These are phyloP conservation scores for Menura novaehollandiae DNA, from an alignment of 2,113 vertebrate genomes.

Conservation along the genomic window DNA sequence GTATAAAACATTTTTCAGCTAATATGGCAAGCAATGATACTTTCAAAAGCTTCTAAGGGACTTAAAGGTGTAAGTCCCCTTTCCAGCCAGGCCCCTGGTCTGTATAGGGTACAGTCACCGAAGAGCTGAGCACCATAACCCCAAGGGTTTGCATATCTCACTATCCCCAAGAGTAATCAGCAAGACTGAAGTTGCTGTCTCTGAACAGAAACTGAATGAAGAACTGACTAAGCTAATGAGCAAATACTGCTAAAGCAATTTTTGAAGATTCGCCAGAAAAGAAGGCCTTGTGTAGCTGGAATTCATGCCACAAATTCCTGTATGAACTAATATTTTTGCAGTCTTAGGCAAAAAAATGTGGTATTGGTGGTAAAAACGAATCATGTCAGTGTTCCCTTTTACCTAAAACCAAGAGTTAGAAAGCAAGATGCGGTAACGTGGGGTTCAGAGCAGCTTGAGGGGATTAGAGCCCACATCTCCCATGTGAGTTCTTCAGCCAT, in stretches of 20 bases:
- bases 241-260: neutral
- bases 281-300: neutral
- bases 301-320: neutral
- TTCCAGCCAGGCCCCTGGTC: neutral
- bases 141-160: neutral
- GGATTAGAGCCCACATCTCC: neutral
- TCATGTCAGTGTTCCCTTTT: neutral
- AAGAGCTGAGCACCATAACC: neutral
- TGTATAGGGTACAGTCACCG: neutral
- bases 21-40: neutral
- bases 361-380: neutral
- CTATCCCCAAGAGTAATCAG: neutral
- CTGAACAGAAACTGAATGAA: neutral
- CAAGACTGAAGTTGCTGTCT: neutral
- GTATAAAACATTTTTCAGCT: slow-evolving; percentile 39
- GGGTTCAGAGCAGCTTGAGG: neutral
- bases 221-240: neutral
- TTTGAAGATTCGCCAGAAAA: neutral
- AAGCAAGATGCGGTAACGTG: accelerated
- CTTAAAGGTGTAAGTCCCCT: neutral
- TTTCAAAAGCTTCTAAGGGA: neutral
- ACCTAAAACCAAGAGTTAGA: neutral
- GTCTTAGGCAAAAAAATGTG: neutral
- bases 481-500: neutral
- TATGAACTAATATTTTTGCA: neutral